Percentiles rank a stretch among this genome's conserved stretches.
These are phyloP conservation scores for Synanthedon myopaeformis DNA, from an alignment of 2,888 invertebrate species.

Conservation along the genomic window DNA sequence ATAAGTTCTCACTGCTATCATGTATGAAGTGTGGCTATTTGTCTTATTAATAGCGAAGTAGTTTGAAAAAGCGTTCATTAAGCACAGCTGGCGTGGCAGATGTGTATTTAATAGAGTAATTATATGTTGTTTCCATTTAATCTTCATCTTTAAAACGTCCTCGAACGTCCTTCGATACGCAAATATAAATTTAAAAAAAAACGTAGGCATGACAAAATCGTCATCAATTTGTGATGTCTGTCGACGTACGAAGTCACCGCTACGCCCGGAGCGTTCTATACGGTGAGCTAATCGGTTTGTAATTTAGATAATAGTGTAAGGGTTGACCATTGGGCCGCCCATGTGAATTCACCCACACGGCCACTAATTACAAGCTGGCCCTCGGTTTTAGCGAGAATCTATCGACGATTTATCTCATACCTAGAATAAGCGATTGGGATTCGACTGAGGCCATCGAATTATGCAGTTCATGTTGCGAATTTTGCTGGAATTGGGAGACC, in stretches of 20 bases:
- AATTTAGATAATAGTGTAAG: slow-evolving; percentile 44
- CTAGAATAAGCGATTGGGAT: not conserved
- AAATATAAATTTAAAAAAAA: slow-evolving; percentile 15
- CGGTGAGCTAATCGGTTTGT: slow-evolving; percentile 27
- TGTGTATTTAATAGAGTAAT: not conserved
- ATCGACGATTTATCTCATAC: not conserved
- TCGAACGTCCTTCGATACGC: slow-evolving; percentile 21
- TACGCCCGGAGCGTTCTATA: slow-evolving; percentile 26
- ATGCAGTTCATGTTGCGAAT: no score
- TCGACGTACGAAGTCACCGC: slow-evolving; percentile 26
- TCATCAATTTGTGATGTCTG: slow-evolving; percentile 23
- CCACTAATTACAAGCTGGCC: not conserved
- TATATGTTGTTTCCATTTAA: not conserved
- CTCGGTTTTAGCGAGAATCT: not conserved
- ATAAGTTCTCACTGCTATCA: not conserved
- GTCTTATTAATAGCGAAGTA: not conserved
- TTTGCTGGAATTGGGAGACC: no score
- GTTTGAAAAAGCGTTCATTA: not conserved
- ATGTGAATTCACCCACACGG: slow-evolving; percentile 16
- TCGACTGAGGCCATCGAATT: no score
- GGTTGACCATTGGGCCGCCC: slow-evolving; percentile 19
- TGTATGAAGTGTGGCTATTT: not conserved
- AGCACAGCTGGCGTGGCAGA: not conserved
- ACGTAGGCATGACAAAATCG: slow-evolving; percentile 5
- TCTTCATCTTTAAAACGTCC: slow-evolving; percentile 6